Percentiles rank a stretch among this genome's conserved stretches.
phyloP scores from a whole-genome alignment of 2,113 vertebrate species.

The Anguilla japonica region DNA sequence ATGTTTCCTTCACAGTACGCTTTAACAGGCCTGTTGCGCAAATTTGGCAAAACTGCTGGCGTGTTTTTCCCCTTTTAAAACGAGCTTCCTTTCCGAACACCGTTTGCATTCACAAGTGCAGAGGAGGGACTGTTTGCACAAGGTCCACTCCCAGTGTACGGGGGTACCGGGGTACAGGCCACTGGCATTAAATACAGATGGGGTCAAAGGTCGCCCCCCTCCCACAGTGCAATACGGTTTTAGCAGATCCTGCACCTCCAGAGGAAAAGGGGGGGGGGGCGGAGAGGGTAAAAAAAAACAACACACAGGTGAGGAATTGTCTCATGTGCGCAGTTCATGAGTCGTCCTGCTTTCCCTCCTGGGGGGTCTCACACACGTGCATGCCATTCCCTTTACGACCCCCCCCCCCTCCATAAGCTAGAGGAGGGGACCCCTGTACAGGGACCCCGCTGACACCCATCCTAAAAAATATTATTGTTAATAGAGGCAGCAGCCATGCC shows the following conservation, averaged over 20 bases:
- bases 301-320: background rate
- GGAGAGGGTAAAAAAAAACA: background rate
- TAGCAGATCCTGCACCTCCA: constrained; percentile 3
- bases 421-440: background rate
- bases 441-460: background rate
- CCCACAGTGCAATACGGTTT: background rate
- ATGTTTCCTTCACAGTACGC: background rate
- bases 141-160: background rate
- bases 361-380: background rate
- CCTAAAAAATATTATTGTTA: constrained; percentile 1
- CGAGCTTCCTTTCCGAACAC: background rate
- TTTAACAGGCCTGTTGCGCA: background rate
- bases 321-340: background rate
- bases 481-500: background rate
- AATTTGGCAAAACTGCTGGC: background rate
- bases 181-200: background rate
- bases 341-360: background rate
- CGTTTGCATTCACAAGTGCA: background rate
- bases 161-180: background rate
- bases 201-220: background rate
- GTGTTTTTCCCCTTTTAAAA: background rate
- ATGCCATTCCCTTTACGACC: background rate
- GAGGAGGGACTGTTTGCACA: background rate
- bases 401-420: background rate
- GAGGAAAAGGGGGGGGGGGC: background rate